A percentile compares a stretch with the other conserved stretches of the same genome.
Conservation (phyloP, 2,888 invertebrate genomes). For the Bellardia pandia region DNA sequence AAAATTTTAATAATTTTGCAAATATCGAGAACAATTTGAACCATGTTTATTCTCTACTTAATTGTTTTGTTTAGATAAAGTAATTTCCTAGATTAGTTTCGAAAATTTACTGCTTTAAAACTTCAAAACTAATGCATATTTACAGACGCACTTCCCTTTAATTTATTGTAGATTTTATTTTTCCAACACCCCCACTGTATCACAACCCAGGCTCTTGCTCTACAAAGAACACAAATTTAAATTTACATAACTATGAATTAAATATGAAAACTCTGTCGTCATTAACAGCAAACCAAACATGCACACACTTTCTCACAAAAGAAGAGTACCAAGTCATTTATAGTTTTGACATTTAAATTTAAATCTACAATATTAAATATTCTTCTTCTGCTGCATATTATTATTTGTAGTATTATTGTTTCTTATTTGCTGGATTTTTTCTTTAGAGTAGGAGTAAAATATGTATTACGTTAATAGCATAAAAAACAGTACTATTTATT, state of each 20-base stretch:
- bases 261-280: conserved; percentile 27
- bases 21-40: no score
- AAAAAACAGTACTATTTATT: conserved; percentile 52
- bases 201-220: not conserved
- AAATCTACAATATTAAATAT: conserved; percentile 33
- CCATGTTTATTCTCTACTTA: no score
- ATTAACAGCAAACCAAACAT: conserved; percentile 11
- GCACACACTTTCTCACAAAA: conserved; percentile 3
- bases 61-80: no score
- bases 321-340: not conserved
- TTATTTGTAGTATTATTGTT: not conserved
- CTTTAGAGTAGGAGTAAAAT: conserved; percentile 50
- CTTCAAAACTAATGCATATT: no score
- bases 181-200: no score
- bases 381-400: not conserved
- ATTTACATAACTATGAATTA: conserved; percentile 14
- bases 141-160: no score
- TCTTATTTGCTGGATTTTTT: not conserved
- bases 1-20: no score
- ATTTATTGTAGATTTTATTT: no score
- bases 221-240: not conserved
- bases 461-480: conserved; percentile 60
- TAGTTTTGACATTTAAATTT: conserved; percentile 64
- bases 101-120: no score
- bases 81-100: no score